A percentile compares a stretch with the other conserved stretches of the same genome.
Conservation (phyloP, 2,797 vertebrate species). For the Muscicapa comitata region DNA sequence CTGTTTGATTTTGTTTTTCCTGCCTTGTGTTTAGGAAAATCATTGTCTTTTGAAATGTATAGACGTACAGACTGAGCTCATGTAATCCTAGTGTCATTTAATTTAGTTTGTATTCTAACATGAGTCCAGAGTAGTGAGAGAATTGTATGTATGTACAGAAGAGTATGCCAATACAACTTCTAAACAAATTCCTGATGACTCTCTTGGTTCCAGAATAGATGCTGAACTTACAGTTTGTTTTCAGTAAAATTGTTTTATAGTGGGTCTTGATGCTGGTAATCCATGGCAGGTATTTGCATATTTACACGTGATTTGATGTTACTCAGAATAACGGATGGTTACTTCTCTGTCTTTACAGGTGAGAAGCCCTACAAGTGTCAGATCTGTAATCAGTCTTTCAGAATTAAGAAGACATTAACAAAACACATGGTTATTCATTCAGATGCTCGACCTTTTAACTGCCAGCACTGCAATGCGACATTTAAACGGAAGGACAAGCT, state of each 20-base stretch:
- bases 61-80: neutral
- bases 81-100: neutral
- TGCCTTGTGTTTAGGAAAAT: neutral
- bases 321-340: neutral
- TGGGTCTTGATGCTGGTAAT: neutral
- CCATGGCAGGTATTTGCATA: neutral
- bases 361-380: slow-evolving; percentile 97
- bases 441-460: slow-evolving; percentile 94
- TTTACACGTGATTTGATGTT: neutral
- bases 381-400: slow-evolving; percentile 93
- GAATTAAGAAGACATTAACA: slow-evolving; percentile 97
- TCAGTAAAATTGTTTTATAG: neutral
- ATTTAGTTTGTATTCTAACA: neutral
- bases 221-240: neutral
- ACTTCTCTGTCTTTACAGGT: slow-evolving; percentile 72
- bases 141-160: neutral
- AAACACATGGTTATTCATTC: slow-evolving; percentile 99
- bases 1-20: neutral
- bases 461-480: slow-evolving; percentile 91
- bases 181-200: neutral
- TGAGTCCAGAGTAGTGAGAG: neutral
- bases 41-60: neutral
- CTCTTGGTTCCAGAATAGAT: neutral
- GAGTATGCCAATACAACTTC: neutral
- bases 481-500: slow-evolving; percentile 98